These are phyloP conservation scores for Anableps anableps DNA, from an alignment of 2,797 vertebrate genomes.

Conservation along the genomic window DNA sequence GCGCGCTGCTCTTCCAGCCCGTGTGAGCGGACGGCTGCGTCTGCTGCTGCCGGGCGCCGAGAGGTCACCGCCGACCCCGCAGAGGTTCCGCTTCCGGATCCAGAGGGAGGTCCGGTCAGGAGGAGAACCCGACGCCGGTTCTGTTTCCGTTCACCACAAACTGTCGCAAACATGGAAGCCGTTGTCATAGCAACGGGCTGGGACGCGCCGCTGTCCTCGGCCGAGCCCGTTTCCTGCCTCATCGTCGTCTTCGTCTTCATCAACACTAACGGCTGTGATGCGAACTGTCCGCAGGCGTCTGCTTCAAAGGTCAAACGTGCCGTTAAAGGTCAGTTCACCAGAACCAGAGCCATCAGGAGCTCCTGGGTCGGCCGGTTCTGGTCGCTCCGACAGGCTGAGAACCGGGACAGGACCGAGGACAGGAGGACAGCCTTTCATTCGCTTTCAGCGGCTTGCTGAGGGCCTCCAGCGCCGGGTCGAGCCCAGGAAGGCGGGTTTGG, in stretches of 20 bases:
- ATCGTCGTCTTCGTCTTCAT: neutral
- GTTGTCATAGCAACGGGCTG: conserved; percentile 19
- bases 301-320: neutral
- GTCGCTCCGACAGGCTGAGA: neutral
- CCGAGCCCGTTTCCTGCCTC: no score
- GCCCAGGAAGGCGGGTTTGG: neutral
- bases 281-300: neutral
- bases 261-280: neutral
- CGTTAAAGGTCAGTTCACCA: neutral
- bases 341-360: neutral
- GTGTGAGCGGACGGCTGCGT: conserved; percentile 76
- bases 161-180: neutral
- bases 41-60: no score
- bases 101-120: neutral
- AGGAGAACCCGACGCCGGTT: neutral
- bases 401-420: neutral
- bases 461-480: neutral
- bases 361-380: neutral
- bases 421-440: neutral
- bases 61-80: neutral
- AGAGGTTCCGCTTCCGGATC: conserved; percentile 10
- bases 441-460: no score
- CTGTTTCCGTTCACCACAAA: neutral
- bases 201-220: neutral
- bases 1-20: conserved; percentile 91